Evolutionary conservation across 2,888 invertebrate species (phyloP).

Genomic region (Oasisia sp.): DNA sequence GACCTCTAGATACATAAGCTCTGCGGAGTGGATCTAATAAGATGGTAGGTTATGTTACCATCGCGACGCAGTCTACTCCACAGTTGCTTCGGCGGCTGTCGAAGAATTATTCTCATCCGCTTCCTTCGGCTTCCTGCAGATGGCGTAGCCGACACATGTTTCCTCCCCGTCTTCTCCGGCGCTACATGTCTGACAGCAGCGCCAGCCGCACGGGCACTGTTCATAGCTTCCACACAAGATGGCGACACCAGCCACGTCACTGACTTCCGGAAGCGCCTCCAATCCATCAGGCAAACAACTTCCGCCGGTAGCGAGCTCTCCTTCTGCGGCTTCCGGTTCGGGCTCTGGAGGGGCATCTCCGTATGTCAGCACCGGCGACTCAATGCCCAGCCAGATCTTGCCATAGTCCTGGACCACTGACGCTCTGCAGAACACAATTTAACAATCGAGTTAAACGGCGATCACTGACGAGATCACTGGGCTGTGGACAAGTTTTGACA

Average conservation of each 20-base stretch:
- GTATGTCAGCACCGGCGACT: background rate
- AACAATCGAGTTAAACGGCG: background rate
- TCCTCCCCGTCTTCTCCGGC: background rate
- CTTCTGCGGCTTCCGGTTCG: background rate
- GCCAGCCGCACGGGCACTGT: slow-evolving; percentile 10
- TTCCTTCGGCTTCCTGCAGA: background rate
- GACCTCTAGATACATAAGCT: background rate
- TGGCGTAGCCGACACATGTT: background rate
- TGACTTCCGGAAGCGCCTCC: background rate
- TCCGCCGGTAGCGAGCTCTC: background rate
- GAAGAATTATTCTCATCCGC: background rate
- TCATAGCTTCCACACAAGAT: background rate
- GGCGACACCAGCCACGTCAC: background rate
- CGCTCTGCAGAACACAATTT: background rate
- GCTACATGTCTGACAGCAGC: background rate
- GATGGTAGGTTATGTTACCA: background rate
- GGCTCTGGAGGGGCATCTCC: background rate
- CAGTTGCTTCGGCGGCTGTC: background rate
- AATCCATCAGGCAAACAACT: background rate
- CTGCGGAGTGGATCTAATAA: background rate
- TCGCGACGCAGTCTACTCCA: background rate
- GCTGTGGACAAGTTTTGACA: too few species aligned
- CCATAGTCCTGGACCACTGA: background rate
- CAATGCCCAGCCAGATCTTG: background rate
- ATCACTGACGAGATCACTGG: background rate